Percentiles rank a stretch among this genome's conserved stretches.
These are phyloP conservation scores for Panorpa germanica DNA, from an alignment of 2,888 invertebrate species.

Conservation along the genomic window DNA sequence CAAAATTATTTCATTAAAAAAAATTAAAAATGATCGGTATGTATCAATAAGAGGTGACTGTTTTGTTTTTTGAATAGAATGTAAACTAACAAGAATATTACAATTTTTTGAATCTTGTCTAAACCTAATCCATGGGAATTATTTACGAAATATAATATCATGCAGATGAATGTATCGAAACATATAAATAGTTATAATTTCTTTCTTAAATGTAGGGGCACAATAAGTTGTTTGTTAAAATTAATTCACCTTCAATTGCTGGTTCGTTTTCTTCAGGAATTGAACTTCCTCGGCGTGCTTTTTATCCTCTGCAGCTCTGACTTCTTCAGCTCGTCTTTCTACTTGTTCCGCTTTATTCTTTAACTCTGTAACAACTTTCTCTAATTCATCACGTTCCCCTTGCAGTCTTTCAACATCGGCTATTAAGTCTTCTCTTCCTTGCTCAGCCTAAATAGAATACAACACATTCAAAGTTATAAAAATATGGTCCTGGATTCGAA, in stretches of 20 bases:
- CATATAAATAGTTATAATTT: no score
- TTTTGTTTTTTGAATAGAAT: no score
- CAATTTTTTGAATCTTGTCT: no score
- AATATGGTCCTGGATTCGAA: neutral
- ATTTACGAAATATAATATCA: no score
- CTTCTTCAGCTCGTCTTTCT: constrained; percentile 63
- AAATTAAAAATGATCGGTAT: neutral
- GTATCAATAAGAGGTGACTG: no score
- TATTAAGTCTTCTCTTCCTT: constrained; percentile 71
- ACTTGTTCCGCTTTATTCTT: constrained; percentile 63
- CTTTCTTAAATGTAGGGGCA: no score
- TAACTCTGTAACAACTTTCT: constrained; percentile 31
- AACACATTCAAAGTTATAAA: neutral
- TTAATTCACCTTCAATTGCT: constrained; percentile 61
- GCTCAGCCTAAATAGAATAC: constrained; percentile 42
- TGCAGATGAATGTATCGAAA: no score
- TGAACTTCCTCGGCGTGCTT: constrained; percentile 83
- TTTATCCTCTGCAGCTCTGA: constrained; percentile 76
- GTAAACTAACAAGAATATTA: constrained; percentile 1
- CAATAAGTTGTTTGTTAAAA: no score
- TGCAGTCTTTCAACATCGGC: no score
- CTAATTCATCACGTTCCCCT: constrained; percentile 21
- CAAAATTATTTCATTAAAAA: constrained; percentile 6
- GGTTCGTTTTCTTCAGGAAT: constrained; percentile 84
- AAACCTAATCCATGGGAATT: no score